These are phyloP conservation scores for Lasiurus cinereus DNA, from an alignment of 2,113 vertebrate species.

Conservation along the genomic window DNA sequence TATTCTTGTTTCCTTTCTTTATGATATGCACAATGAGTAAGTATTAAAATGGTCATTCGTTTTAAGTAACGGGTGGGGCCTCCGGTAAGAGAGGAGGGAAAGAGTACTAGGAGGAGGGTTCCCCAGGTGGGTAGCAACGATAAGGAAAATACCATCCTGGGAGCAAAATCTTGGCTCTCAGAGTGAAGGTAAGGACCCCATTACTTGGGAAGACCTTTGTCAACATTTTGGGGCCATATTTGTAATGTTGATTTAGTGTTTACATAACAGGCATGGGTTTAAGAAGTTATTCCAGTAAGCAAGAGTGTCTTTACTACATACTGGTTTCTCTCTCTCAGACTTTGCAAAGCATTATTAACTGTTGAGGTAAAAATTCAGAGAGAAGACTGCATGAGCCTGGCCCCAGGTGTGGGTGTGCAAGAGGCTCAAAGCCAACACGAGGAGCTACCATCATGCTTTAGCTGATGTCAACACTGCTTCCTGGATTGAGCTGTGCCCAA, in stretches of 20 bases:
- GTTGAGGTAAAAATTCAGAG: constrained; percentile 14
- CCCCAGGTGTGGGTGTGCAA: neutral
- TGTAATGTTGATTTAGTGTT: constrained; percentile 68
- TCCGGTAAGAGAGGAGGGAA: constrained; percentile 38
- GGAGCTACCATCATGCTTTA: neutral
- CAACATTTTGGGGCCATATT: constrained; percentile 43
- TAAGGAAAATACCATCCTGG: constrained; percentile 25
- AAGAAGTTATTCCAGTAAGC: constrained; percentile 42
- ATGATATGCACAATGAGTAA: constrained; percentile 64
- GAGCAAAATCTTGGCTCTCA: neutral
- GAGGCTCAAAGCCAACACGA: fast-evolving
- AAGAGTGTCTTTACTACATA: neutral
- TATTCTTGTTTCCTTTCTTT: constrained; percentile 67
- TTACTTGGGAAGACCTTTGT: constrained; percentile 58
- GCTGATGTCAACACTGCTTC: too few species aligned
- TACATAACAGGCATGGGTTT: constrained; percentile 46
- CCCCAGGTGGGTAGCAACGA: neutral
- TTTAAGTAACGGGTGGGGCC: constrained; percentile 71
- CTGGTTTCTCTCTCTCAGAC: constrained; percentile 54
- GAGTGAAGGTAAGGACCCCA: constrained; percentile 28
- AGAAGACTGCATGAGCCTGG: neutral
- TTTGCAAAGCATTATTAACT: constrained; percentile 41
- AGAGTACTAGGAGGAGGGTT: neutral
- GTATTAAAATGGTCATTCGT: constrained; percentile 72
- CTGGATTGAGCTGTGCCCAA: neutral